These are phyloP conservation scores for Caenorhabditis drosophilae DNA, from an alignment of 2,888 invertebrate species.

Conservation along the genomic window DNA sequence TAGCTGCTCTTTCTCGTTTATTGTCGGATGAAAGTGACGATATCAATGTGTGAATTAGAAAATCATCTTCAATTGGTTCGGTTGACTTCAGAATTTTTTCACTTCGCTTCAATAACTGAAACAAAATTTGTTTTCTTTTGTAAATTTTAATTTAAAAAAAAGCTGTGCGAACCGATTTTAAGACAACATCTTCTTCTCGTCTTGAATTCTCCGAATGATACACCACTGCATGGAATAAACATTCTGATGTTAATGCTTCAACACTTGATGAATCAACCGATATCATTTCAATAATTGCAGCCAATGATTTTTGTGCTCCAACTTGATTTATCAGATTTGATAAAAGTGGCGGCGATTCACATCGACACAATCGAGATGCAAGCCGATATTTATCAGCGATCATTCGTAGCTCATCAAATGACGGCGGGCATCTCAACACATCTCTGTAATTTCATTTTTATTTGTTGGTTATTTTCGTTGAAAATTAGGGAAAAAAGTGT, in stretches of 20 bases:
- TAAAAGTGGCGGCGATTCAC: slow-evolving; percentile 18
- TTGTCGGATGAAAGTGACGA: slow-evolving; percentile 11
- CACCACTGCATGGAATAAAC: slow-evolving; percentile 22
- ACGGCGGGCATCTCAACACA: slow-evolving; percentile 6
- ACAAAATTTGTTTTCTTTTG: slow-evolving; percentile 1
- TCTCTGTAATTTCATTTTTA: not conserved
- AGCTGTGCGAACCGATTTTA: slow-evolving; percentile 11
- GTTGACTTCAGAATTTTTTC: slow-evolving; percentile 10
- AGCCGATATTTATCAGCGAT: slow-evolving; percentile 14
- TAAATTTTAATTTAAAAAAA: not conserved
- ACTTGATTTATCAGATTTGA: slow-evolving; percentile 5
- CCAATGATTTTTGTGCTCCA: slow-evolving; percentile 20
- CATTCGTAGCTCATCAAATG: slow-evolving; percentile 10
- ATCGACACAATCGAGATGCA: slow-evolving; percentile 14
- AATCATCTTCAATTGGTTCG: slow-evolving; percentile 14
- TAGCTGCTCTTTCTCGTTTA: slow-evolving; percentile 3
- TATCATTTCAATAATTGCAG: slow-evolving; percentile 25
- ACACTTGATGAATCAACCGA: slow-evolving; percentile 6
- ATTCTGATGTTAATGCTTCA: slow-evolving; percentile 9
- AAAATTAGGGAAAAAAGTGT: not conserved
- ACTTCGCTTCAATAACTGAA: slow-evolving; percentile 23
- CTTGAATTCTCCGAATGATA: slow-evolving; percentile 18
- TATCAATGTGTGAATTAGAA: slow-evolving; percentile 16
- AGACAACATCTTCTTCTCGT: slow-evolving; percentile 4
- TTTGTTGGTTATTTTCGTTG: not conserved